Evolutionary conservation across 2,888 invertebrate species (phyloP), one percentile per base, ranked within the genome.

Genomic region (Azorinus chamasolen): DNA sequence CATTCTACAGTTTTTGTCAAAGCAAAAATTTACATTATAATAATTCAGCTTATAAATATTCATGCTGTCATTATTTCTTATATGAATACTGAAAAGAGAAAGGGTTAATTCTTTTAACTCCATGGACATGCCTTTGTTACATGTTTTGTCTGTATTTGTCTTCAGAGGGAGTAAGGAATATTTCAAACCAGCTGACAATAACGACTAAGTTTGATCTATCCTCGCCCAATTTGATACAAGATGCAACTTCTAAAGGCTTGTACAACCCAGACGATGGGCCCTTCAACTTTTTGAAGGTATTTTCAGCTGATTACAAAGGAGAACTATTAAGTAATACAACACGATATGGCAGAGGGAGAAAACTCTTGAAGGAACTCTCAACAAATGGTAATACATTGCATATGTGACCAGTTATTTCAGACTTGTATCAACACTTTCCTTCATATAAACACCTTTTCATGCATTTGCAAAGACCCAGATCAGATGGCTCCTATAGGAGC

Each of bases 151-250:
- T 45, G 14, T 45, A 32, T 72, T 46, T 46, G 27, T 46, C 82
- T 83, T 16, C 77, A 91, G 92, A 78, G 69, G 91, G 91, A 18
- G 76, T 87, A 14, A 77, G 88, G 41, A 91, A 91, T 69, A 88
- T 91, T 27, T 91, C 91, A 16, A 92, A 89, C 68, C 81, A 85
- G 48, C 74, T 91, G 50, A 83, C 90, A 0, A 90, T 92, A 39
- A 77, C 84, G 14, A 85, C 87, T 1, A 85, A 89, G 48, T 89
- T 87, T 37, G 88, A 89, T 50, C 65, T 83, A 25, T 83, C 80
- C 57, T 90, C 89, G 1, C 64, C 83, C 0, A 84, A 83, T n/a
- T 72, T 91, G 22, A 70, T 84, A 46, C 89, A 90, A 54, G 59
- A 79, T 43, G 90, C 91, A 6, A 72, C 84, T 51, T 50, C 73